phyloP scores from a whole-genome alignment of 53 echinoderm and acorn worm genomes.

The Echinometra lucunter region DNA sequence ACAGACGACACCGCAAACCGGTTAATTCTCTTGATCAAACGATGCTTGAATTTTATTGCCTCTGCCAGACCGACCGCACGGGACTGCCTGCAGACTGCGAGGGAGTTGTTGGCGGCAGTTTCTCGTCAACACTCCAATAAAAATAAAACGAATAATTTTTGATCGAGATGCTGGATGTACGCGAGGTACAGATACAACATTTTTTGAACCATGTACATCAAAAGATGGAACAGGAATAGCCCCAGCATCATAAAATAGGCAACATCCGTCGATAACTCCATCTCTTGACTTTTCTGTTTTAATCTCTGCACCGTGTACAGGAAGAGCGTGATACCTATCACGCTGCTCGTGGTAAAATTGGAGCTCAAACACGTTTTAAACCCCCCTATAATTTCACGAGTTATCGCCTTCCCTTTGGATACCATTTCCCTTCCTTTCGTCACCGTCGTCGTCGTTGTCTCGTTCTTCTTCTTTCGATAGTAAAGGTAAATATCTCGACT shows the following conservation, averaged over 20 bases:
- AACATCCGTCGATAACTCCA: neutral
- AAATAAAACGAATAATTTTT: neutral
- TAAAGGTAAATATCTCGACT: no score
- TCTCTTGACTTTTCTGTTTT: neutral
- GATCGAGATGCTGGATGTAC: neutral
- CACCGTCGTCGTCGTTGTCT: no score
- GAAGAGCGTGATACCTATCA: neutral
- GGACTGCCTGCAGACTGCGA: no score
- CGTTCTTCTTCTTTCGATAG: no score
- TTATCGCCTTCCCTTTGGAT: no score
- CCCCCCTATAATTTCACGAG: neutral
- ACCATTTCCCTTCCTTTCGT: no score
- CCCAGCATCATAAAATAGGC: neutral
- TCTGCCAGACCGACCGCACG: no score
- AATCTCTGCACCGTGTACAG: neutral
- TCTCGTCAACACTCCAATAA: no score
- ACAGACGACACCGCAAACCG: no score
- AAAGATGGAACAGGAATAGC: neutral
- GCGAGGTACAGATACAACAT: neutral
- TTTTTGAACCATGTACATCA: neutral
- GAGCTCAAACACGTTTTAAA: neutral
- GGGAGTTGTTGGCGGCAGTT: no score
- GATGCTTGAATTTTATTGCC: no score
- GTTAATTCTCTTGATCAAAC: no score
- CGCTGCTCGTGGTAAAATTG: neutral